Base-by-base conservation (phyloP, 2,113 vertebrate species). In the Laticauda colubrina region DNA sequence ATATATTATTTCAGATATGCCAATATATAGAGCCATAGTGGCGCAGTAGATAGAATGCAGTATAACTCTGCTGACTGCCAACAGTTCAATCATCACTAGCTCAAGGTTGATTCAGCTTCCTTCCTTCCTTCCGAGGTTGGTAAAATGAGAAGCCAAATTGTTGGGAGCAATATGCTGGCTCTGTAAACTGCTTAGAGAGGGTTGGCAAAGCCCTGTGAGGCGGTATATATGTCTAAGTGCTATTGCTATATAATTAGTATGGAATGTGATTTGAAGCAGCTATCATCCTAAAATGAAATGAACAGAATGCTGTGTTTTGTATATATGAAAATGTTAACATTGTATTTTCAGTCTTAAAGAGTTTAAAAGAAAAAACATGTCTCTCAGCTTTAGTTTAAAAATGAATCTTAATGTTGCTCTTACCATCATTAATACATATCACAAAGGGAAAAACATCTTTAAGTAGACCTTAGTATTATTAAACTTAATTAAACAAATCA, bases 301-400 rank as follows among this genome's bases (percentile, higher is more conserved):
- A 61, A 59, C 18, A 86, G 34, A 9, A 54, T 39, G 9, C 24
- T 45, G 10, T 90, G 14, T 23, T 75, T 56, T 90, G 53, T 88
- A 12, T 2, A 39, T 89, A 85, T 91, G 18, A 91, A 75, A 93
- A 45, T n/a, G 53, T 85, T 56, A 51, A 59, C 53, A 51, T 85
- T 56, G 86, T 88, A 88, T 91, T 93, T 95, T 92, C 59, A 91
- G 91, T 24, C 21, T 89, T 87, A 8, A 75, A 94, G 57, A 1
- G 29, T 61, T 93, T 93, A 57, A 1, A 61, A 90, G 85, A 51
- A 88, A 6, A 64, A 24, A 75, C 34, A 15, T 69, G 23, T 12
- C 23, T 93, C 95, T 94, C 53, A 39, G 21, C 56, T 90, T 55
- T 51, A 94, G 94, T 54, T 4, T 87, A 53, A 53, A 29, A 48